Evolutionary conservation across 2,888 invertebrate genomes (phyloP).

Genomic region (Clanis bilineata): DNA sequence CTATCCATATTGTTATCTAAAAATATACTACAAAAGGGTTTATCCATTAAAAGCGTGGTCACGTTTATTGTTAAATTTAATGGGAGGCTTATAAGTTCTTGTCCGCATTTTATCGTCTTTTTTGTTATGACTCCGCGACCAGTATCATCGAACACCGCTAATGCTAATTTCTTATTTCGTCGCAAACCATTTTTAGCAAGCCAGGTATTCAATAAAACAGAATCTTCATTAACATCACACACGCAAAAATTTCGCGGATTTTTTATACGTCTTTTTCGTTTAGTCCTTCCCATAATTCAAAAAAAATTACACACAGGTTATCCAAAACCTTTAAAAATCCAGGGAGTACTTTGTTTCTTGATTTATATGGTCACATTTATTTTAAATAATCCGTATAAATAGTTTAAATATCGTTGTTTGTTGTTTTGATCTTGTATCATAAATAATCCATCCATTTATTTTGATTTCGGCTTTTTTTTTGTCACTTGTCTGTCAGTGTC

Average conservation of each 20-base stretch:
- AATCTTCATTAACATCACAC: slow-evolving; percentile 58
- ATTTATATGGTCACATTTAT: too few species aligned
- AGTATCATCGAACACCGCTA: slow-evolving; percentile 84
- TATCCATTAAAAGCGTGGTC: slow-evolving; percentile 79
- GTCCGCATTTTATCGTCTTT: slow-evolving; percentile 76
- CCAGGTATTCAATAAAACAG: slow-evolving; percentile 79
- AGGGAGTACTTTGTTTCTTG: neutral
- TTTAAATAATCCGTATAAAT: too few species aligned
- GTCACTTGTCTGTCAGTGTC: too few species aligned
- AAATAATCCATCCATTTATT: too few species aligned
- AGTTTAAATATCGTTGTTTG: too few species aligned
- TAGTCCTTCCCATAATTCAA: slow-evolving; percentile 77
- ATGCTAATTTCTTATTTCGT: slow-evolving; percentile 78
- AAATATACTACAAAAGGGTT: slow-evolving; percentile 76
- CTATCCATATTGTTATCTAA: slow-evolving; percentile 67
- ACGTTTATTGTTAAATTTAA: slow-evolving; percentile 82
- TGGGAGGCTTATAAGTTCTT: slow-evolving; percentile 84
- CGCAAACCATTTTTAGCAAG: slow-evolving; percentile 78
- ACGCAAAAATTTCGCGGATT: slow-evolving; percentile 52
- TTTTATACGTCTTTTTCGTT: slow-evolving; percentile 62
- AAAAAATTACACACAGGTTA: neutral
- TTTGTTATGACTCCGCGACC: slow-evolving; percentile 89
- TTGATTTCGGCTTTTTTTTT: too few species aligned
- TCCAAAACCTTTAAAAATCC: neutral
- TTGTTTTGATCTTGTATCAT: too few species aligned